Conservation (phyloP, 2,113 vertebrate genomes). For the Bolborhynchus lineola region DNA sequence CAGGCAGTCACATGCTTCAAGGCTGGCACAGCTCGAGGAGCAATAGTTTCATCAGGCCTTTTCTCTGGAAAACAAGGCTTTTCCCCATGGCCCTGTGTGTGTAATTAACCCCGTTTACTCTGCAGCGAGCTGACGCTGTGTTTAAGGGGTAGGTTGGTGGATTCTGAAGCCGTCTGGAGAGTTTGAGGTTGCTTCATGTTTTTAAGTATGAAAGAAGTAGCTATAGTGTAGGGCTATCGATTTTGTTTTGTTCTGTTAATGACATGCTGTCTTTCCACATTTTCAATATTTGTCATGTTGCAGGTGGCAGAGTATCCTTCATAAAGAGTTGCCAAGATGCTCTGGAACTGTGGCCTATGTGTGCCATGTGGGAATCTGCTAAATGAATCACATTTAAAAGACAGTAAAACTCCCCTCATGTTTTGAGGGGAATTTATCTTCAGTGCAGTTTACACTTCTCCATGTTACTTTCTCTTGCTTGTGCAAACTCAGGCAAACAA, state of each 20-base stretch:
- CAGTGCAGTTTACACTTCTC: background rate
- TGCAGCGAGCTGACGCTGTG: background rate
- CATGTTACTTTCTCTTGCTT: background rate
- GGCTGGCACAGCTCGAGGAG: background rate
- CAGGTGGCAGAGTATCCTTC: background rate
- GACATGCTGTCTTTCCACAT: background rate
- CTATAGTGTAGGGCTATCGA: background rate
- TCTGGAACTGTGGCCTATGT: background rate
- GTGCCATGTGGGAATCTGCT: background rate
- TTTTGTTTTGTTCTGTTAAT: background rate
- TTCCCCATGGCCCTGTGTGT: background rate
- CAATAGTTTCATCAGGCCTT: background rate
- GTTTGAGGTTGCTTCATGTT: background rate
- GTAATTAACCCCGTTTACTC: background rate
- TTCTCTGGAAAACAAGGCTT: background rate
- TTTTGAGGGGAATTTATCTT: background rate
- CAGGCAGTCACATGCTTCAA: background rate
- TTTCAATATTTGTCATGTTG: background rate
- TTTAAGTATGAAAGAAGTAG: background rate
- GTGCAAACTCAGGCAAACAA: background rate
- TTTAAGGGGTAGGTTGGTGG: background rate
- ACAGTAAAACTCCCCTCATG: background rate
- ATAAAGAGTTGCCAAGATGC: background rate
- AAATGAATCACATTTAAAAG: background rate
- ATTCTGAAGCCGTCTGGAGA: background rate